Evolutionary conservation across 1,140 invertebrate genomes (phyloP), one percentile per base, ranked within the genome.

Genomic region (Neomicropteryx cornuta): DNA sequence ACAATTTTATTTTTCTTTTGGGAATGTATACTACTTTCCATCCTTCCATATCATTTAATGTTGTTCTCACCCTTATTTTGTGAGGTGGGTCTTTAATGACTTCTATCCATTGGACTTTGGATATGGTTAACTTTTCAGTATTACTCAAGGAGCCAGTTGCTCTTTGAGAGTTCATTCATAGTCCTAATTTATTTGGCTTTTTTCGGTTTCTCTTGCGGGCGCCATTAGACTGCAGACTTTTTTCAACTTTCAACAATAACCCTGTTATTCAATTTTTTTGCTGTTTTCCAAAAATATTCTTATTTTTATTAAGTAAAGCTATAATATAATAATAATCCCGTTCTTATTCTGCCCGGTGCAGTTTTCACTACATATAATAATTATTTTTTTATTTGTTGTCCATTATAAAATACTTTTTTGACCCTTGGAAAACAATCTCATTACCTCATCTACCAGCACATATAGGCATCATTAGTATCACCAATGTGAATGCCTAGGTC

Each of bases 161-260:
- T n/a, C n/a, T n/a, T n/a, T n/a, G n/a, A n/a, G n/a, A n/a, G n/a
- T n/a, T n/a, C n/a, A n/a, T n/a, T n/a, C n/a, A n/a, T n/a, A n/a
- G n/a, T n/a, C n/a, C n/a, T n/a, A n/a, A n/a, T n/a, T n/a, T n/a
- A n/a, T n/a, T n/a, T n/a, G n/a, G n/a, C n/a, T n/a, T n/a, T n/a
- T n/a, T n/a, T n/a, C n/a, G n/a, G n/a, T n/a, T n/a, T n/a, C n/a
- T n/a, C n/a, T n/a, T 24, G 8, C 22, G 19, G 35, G 35, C 27
- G 29, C 22, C 20, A 36, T 36, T 13, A 27, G 11, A 27, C 18
- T 10, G 5, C 11, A 17, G 13, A 38, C 36, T 11, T 20, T 6
- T 30, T 38, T 38, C 16, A 27, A 5, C 31, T 38, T 38, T 30
- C 31, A 30, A 38, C 13, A 30, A 38, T 11, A 31, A 30, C n/a